Base-by-base conservation (phyloP, 2,888 invertebrate genomes). In the Leptothorax acervorum region DNA sequence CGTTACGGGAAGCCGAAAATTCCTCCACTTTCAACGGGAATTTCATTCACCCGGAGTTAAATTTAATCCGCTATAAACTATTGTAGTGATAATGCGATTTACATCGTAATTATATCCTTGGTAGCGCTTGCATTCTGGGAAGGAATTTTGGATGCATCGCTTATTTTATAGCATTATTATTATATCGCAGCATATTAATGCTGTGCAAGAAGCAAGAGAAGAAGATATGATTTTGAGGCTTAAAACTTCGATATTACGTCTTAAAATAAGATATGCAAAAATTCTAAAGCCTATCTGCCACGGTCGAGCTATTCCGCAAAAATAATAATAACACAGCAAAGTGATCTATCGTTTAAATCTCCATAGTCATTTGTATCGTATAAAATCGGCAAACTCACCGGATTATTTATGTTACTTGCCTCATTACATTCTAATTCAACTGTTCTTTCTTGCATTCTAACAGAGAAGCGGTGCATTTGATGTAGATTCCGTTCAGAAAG, bases 51-150 rank as follows among this genome's bases (percentile, higher is more conserved):
- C 51, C 12, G 31, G 12, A 57, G 78, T 68, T 66, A 57, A 63
- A 81, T 86, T 85, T 66, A 82, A 82, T 82, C 85, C 42, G 66
- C 45, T 82, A 35, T 15, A 78, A 78, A 45, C 55, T 75, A 76
- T 65, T 63, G 51, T 31, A n/a, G 42, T 60, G 57, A 74, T 60
- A 45, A 74, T 74, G 42, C 35, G 63, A 51, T 62, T 73, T 75
- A 28, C 62, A 62, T 48, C 15, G 12, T 62, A 75, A 75, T 63
- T 75, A 63, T 28, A 48, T 39, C 35, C 51, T 51, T 23, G 18
- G 9, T 48, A 11, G 23, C 12, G 62, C 28, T 63, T 18, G 63
- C 15, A 15, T 5, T 35, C 28, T 23, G 8, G 18, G 1, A 53
- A 65, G 63, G 18, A 76, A 51, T 63, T 63, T 65, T 51, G 11